A percentile compares a stretch with the other conserved stretches of the same genome.
Conservation (phyloP, 2,797 vertebrate species). For the Enteromius anoplus region DNA sequence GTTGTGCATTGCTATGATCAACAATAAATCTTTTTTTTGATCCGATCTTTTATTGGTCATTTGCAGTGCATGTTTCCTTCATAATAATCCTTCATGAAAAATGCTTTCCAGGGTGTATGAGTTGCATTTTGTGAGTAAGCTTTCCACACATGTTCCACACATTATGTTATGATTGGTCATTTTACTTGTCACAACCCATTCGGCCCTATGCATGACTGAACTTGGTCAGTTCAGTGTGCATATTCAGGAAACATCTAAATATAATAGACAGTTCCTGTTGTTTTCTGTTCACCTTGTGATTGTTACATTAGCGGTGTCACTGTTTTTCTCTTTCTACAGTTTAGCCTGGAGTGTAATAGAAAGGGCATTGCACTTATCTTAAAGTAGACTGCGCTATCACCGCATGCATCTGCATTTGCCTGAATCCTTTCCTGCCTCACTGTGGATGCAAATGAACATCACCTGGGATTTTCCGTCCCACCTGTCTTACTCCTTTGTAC, state of each 20-base stretch:
- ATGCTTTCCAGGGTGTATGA: neutral
- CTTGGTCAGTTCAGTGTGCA: neutral
- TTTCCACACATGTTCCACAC: neutral
- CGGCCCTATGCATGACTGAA: neutral
- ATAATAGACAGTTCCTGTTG: neutral
- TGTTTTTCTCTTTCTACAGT: slow-evolving; percentile 13
- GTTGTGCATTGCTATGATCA: slow-evolving; percentile 14
- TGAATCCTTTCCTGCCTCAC: slow-evolving; percentile 58
- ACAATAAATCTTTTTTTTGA: slow-evolving; percentile 44
- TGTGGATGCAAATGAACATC: slow-evolving; percentile 56
- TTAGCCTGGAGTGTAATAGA: slow-evolving; percentile 47
- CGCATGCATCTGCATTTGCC: slow-evolving; percentile 53
- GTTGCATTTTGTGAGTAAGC: neutral
- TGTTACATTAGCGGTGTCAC: neutral
- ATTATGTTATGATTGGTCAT: neutral
- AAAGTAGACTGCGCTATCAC: slow-evolving; percentile 19
- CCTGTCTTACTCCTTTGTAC: neutral
- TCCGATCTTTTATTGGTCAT: neutral
- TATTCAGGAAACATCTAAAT: slow-evolving; percentile 23
- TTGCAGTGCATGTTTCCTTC: slow-evolving; percentile 17
- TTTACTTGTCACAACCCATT: neutral
- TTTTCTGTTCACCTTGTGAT: slow-evolving; percentile 21
- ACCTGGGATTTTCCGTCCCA: slow-evolving; percentile 50
- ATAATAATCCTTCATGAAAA: neutral
- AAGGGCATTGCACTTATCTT: slow-evolving; percentile 54